phyloP scores from a whole-genome alignment of 2,797 vertebrate genomes.

The Lepilemur septentrionalis region DNA sequence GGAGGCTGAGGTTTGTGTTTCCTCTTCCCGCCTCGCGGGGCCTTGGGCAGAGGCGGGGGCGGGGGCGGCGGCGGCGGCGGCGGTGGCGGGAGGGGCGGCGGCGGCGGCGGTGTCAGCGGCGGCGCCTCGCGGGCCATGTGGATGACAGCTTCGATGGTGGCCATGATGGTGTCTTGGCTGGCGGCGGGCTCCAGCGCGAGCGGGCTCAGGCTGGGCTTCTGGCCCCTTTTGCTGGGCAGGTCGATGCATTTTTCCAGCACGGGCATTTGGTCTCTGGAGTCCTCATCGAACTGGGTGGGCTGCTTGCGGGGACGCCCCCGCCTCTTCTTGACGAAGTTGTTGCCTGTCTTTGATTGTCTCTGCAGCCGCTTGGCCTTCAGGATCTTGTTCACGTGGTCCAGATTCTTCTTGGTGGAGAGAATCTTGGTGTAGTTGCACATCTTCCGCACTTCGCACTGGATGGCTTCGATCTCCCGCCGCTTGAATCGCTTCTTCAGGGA shows the following conservation, averaged over 20 bases:
- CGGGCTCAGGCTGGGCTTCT: constrained; percentile 88
- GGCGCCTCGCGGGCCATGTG: constrained; percentile 91
- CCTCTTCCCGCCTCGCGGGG: constrained; percentile 81
- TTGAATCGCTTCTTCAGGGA: constrained; percentile 94
- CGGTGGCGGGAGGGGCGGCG: constrained; percentile 63
- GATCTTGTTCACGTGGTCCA: constrained; percentile 99
- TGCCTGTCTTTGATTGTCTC: constrained; percentile 99
- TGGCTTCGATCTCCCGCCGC: constrained; percentile 94
- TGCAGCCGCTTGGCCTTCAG: constrained; percentile 98
- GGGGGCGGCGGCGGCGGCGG: constrained; percentile 66
- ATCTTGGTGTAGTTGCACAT: constrained; percentile 96
- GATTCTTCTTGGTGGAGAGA: constrained; percentile 94
- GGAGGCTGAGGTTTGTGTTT: constrained; percentile 81
- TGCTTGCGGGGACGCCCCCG: constrained; percentile 96
- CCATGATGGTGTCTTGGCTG: constrained; percentile 93
- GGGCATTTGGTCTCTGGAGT: constrained; percentile 95
- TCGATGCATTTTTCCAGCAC: constrained; percentile 96
- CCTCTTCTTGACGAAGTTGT: constrained; percentile 97
- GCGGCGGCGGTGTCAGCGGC: constrained; percentile 71
- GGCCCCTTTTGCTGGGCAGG: constrained; percentile 92
- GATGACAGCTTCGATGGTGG: constrained; percentile 97
- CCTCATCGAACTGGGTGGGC: constrained; percentile 87
- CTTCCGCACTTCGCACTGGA: constrained; percentile 95
- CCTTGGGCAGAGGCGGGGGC: constrained; percentile 72
- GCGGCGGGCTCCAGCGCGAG: constrained; percentile 89